A percentile compares a stretch with the other conserved stretches of the same genome.
Conservation (phyloP, 92 coral and sea anemone species). For the Porites divaricata region DNA sequence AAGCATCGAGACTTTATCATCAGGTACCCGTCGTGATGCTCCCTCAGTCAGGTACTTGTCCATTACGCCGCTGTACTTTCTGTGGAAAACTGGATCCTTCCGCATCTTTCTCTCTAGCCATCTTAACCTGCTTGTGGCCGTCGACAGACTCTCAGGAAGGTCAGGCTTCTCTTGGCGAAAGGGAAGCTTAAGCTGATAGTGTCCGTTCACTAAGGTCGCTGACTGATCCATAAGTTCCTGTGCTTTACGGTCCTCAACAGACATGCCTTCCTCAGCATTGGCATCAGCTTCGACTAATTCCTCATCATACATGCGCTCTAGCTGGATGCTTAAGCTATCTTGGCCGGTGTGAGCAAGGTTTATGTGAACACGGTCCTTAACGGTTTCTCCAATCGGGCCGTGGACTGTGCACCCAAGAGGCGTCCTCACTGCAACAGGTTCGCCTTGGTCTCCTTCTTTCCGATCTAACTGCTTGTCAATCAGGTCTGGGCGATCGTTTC, state of each 20-base stretch:
- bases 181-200: conserved; percentile 70
- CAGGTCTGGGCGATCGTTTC: conserved; percentile 73
- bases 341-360: conserved; percentile 39
- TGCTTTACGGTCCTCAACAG: conserved; percentile 74
- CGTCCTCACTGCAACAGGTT: conserved; percentile 73
- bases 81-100: conserved; percentile 52
- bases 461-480: conserved; percentile 57
- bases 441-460: conserved; percentile 58
- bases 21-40: conserved; percentile 61
- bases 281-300: conserved; percentile 54
- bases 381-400: conserved; percentile 62
- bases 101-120: conserved; percentile 66
- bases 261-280: conserved; percentile 39
- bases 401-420: conserved; percentile 81
- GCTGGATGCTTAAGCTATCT: conserved; percentile 48
- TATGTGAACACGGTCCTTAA: conserved; percentile 22
- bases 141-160: conserved; percentile 66
- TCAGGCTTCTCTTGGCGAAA: conserved; percentile 56
- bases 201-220: conserved; percentile 66
- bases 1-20: conserved; percentile 48
- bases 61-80: conserved; percentile 61
- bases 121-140: conserved; percentile 60
- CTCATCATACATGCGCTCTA: conserved; percentile 70
- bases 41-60: conserved; percentile 72
- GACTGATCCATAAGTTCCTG: conserved; percentile 66